A percentile compares a stretch with the other conserved stretches of the same genome.
phyloP scores from a whole-genome alignment of 2,797 vertebrate species.

The Onychomys arenicola region DNA sequence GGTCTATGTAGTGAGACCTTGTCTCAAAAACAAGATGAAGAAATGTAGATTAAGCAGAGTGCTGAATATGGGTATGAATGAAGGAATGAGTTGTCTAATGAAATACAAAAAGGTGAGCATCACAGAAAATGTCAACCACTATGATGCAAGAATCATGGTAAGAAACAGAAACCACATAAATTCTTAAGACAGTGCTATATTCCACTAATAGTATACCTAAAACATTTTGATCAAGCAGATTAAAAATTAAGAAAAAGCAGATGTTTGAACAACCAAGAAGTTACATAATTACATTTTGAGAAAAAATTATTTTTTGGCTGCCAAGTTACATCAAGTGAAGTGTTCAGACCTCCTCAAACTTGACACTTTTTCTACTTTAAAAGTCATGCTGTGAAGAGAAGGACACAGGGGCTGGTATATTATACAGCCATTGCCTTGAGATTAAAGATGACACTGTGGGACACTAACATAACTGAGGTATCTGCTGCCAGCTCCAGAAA shows the following conservation, averaged over 20 bases:
- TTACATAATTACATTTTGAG: conserved; percentile 61
- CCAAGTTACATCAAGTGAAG: conserved; percentile 59
- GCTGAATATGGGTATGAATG: conserved; percentile 33
- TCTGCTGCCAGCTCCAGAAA: conserved; percentile 76
- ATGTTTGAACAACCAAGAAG: conserved; percentile 48
- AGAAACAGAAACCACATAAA: conserved; percentile 57
- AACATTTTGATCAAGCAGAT: conserved; percentile 55
- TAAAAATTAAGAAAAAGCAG: conserved; percentile 35
- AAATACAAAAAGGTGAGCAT: conserved; percentile 34
- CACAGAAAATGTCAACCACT: conserved; percentile 47
- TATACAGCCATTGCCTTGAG: conserved; percentile 64
- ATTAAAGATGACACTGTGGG: conserved; percentile 64
- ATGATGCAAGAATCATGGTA: conserved; percentile 47
- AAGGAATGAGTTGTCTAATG: conserved; percentile 21
- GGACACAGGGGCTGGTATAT: conserved; percentile 32
- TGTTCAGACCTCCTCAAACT: conserved; percentile 54
- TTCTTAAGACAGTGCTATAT: not conserved
- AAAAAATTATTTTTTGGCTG: conserved; percentile 54
- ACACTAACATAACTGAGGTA: conserved; percentile 71
- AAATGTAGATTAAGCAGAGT: conserved; percentile 2
- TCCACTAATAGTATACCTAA: conserved; percentile 46
- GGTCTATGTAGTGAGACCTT: not conserved
- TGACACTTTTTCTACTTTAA: conserved; percentile 67
- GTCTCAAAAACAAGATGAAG: conserved; percentile 4
- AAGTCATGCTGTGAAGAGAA: conserved; percentile 64